Evolutionary conservation across 2,797 vertebrate genomes (phyloP).

Genomic region (Dermochelys coriacea): DNA sequence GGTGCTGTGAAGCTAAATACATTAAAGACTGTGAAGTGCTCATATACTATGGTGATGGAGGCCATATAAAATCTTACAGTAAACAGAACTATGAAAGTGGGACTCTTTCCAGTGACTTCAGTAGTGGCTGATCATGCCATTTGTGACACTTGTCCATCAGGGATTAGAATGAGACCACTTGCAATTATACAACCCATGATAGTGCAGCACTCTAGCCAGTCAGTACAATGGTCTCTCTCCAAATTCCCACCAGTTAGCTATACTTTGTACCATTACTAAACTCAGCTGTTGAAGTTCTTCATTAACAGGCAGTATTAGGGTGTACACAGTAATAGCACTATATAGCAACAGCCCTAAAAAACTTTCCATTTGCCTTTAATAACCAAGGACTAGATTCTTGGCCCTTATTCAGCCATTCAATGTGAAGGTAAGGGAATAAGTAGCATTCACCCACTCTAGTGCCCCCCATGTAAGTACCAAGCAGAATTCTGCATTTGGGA

Average conservation of each 20-base stretch:
- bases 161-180: not conserved
- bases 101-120: not conserved
- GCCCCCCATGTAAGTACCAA: not conserved
- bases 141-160: not conserved
- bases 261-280: too few species aligned
- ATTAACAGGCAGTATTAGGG: too few species aligned
- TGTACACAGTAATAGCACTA: not conserved
- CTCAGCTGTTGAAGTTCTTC: too few species aligned
- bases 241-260: too few species aligned
- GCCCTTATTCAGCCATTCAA: not conserved
- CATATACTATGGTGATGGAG: not conserved
- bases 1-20: not conserved
- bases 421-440: not conserved
- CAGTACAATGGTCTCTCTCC: too few species aligned
- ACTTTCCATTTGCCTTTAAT: not conserved
- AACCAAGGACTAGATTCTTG: not conserved
- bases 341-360: not conserved
- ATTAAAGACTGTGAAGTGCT: not conserved
- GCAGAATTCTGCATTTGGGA: not conserved
- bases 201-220: not conserved
- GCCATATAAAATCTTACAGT: not conserved
- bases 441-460: not conserved
- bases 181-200: not conserved
- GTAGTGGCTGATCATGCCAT: not conserved
- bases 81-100: not conserved